Percentiles rank a stretch among this genome's conserved stretches.
These are phyloP conservation scores for Heliothis subflexa DNA, from an alignment of 1,140 invertebrate species.

Conservation along the genomic window DNA sequence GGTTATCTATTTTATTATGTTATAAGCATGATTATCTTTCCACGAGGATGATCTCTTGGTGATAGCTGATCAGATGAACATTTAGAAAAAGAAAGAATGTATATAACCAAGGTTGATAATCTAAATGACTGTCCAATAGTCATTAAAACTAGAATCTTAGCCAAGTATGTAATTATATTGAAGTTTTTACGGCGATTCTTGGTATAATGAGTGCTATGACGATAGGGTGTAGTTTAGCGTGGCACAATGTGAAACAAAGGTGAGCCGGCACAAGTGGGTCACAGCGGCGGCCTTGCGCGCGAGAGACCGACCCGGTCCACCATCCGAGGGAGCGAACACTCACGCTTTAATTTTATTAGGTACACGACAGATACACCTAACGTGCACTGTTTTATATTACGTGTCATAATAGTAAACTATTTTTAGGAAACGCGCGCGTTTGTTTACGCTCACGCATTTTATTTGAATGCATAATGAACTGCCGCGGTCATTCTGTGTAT, in stretches of 20 bases:
- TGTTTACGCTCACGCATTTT: constrained; percentile 4
- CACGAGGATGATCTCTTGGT: too few species aligned
- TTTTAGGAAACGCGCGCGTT: background rate
- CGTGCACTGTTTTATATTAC: constrained; percentile 14
- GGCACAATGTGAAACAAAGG: constrained; percentile 71
- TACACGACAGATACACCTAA: constrained; percentile 23
- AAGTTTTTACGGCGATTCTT: constrained; percentile 34
- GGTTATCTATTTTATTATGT: too few species aligned
- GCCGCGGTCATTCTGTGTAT: background rate
- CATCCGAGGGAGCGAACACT: constrained; percentile 60
- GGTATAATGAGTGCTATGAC: constrained; percentile 44
- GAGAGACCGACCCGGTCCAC: constrained; percentile 69
- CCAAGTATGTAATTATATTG: constrained; percentile 38
- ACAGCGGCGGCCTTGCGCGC: constrained; percentile 70
- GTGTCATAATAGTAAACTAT: constrained; percentile 21
- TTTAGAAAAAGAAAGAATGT: too few species aligned
- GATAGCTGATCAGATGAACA: too few species aligned
- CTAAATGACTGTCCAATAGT: constrained; percentile 20
- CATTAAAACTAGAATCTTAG: constrained; percentile 43
- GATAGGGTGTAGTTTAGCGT: constrained; percentile 61
- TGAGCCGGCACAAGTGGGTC: constrained; percentile 76
- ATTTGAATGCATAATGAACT: constrained; percentile 18
- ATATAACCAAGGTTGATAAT: constrained; percentile 8
- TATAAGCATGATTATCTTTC: too few species aligned
- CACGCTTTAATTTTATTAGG: constrained; percentile 37